Conservation (phyloP, 2,113 vertebrate species). For the Scartelaos histophorus region DNA sequence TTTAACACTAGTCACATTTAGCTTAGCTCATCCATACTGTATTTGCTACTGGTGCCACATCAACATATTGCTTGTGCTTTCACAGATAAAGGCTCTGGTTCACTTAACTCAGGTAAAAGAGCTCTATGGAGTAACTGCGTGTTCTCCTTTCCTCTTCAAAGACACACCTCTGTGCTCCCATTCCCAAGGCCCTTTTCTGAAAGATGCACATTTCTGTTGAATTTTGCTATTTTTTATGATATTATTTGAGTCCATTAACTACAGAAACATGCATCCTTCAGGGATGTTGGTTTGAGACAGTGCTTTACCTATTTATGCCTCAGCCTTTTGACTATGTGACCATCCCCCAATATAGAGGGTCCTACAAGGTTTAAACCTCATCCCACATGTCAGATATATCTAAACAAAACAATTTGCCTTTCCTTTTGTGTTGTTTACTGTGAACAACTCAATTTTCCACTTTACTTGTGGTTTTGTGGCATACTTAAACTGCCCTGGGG, state of each 20-base stretch:
- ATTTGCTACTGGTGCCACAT: slow-evolving; percentile 59
- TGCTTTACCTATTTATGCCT: slow-evolving; percentile 39
- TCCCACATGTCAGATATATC: slow-evolving; percentile 19
- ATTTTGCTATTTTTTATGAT: background rate
- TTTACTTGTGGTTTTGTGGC: slow-evolving; percentile 52
- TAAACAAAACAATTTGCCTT: background rate
- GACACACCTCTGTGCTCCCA: slow-evolving; percentile 36
- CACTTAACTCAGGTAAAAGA: slow-evolving; percentile 93
- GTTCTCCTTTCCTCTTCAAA: slow-evolving; percentile 48
- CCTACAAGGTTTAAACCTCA: slow-evolving; percentile 24
- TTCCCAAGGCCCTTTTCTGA: slow-evolving; percentile 16
- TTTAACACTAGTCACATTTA: background rate
- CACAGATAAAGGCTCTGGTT: slow-evolving; percentile 90
- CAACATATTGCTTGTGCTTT: slow-evolving; percentile 85
- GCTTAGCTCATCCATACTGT: slow-evolving; percentile 14
- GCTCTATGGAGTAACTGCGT: slow-evolving; percentile 67
- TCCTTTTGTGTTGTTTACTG: slow-evolving; percentile 35
- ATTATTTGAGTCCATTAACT: background rate
- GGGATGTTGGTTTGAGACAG: slow-evolving; percentile 41
- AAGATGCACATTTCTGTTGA: slow-evolving; percentile 36
- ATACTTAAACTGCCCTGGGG: background rate
- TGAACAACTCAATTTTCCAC: slow-evolving; percentile 7
- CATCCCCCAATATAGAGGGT: slow-evolving; percentile 25
- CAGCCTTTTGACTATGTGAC: slow-evolving; percentile 34
- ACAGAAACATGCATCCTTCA: slow-evolving; percentile 23